A percentile compares a stretch with the other conserved stretches of the same genome.
Evolutionary conservation across 2,797 vertebrate genomes (phyloP).

Genomic region (Micromesistius poutassou): DNA sequence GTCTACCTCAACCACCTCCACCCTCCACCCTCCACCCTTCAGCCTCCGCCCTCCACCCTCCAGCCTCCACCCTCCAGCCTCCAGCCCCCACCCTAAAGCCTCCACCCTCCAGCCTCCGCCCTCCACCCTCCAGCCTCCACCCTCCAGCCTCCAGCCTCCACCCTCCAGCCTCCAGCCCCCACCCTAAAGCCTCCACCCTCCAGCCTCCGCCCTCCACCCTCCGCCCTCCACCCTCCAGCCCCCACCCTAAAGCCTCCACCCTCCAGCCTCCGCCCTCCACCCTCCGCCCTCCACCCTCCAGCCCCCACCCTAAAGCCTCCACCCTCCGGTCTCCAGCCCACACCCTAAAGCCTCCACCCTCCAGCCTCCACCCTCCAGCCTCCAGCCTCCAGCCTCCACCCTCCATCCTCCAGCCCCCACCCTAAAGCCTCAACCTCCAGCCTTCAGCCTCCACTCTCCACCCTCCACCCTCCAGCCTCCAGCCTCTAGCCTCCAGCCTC

Average conservation of each 20-base stretch:
- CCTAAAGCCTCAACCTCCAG: no score
- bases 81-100: neutral
- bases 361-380: neutral
- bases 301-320: neutral
- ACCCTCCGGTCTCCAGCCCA: neutral
- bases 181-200: neutral
- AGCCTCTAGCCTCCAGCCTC: neutral
- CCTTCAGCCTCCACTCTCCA: no score
- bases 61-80: neutral
- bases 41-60: neutral
- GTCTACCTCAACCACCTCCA: no score
- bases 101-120: neutral
- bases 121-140: neutral
- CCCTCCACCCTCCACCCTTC: neutral
- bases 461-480: neutral
- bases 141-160: neutral
- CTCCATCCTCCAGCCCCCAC: neutral
- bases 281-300: neutral
- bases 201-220: neutral
- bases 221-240: neutral
- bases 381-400: neutral
- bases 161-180: neutral
- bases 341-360: neutral
- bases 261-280: neutral
- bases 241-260: neutral